Conservation (phyloP, 2,888 invertebrate species). For the Gari tellinella region DNA sequence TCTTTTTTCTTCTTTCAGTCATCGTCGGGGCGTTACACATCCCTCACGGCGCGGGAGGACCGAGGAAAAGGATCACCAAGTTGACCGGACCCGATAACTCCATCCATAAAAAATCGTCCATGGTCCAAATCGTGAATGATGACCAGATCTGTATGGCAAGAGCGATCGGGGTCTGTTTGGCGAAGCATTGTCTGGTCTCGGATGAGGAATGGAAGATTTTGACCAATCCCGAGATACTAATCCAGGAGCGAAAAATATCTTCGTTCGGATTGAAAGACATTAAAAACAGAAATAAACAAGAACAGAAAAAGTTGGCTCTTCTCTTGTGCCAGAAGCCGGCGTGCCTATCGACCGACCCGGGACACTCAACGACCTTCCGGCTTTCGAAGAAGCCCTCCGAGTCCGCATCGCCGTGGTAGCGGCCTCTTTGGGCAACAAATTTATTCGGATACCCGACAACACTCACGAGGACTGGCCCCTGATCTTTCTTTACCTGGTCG, state of each 20-base stretch:
- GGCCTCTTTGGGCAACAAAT: slow-evolving; percentile 27
- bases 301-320: slow-evolving; percentile 10
- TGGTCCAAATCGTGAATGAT: slow-evolving; percentile 14
- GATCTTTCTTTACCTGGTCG: slow-evolving; percentile 15
- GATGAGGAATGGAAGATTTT: slow-evolving; percentile 1
- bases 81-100: slow-evolving; percentile 10
- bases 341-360: slow-evolving; percentile 7
- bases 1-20: slow-evolving; percentile 11
- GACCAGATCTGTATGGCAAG: slow-evolving; percentile 15
- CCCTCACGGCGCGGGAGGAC: slow-evolving; percentile 9
- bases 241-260: slow-evolving; percentile 7
- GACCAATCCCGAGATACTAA: neutral
- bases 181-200: slow-evolving; percentile 10
- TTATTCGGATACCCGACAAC: slow-evolving; percentile 15
- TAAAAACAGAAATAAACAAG: neutral
- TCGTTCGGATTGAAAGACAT: slow-evolving; percentile 6
- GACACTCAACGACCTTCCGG: slow-evolving; percentile 2
- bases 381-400: slow-evolving; percentile 13
- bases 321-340: slow-evolving; percentile 5
- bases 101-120: slow-evolving; percentile 3
- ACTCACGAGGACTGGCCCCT: slow-evolving; percentile 6
- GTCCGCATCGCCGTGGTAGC: slow-evolving; percentile 21
- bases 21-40: slow-evolving; percentile 21
- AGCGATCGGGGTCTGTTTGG: too few species aligned
- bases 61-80: neutral